Conservation (phyloP, 2,888 invertebrate species). For the Microchrysa polita region DNA sequence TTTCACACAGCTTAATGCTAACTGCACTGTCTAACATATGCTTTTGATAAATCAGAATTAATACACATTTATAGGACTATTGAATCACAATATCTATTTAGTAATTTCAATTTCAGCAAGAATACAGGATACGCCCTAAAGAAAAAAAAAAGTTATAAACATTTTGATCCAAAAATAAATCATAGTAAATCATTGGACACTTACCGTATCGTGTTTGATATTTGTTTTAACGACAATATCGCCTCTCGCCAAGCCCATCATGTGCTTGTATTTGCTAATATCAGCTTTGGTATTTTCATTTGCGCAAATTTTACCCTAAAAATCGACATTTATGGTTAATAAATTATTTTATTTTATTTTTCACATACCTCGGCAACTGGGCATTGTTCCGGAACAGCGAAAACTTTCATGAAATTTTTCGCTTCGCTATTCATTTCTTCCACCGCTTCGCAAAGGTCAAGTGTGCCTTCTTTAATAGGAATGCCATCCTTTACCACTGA, state of each 20-base stretch:
- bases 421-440: conserved; percentile 53
- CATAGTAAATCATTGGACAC: conserved; percentile 45
- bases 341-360: background rate
- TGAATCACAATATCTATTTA: conserved; percentile 51
- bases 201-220: conserved; percentile 64
- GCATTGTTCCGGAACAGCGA: conserved; percentile 64
- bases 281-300: conserved; percentile 60
- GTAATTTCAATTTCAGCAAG: conserved; percentile 59
- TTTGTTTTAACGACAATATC: conserved; percentile 60
- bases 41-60: too few relatives aligned
- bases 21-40: too few relatives aligned
- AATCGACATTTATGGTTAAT: background rate
- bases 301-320: conserved; percentile 60
- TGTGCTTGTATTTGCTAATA: conserved; percentile 63
- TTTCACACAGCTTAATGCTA: too few relatives aligned
- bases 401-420: conserved; percentile 59
- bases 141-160: conserved; percentile 24
- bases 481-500: conserved; percentile 63
- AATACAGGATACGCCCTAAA: conserved; percentile 61
- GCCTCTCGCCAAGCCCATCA: conserved; percentile 64
- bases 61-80: too few relatives aligned
- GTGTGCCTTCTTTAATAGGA: conserved; percentile 62
- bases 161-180: background rate
- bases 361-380: conserved; percentile 60
- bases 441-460: conserved; percentile 62